A percentile compares a stretch with the other conserved stretches of the same genome.
Conservation (phyloP, 1,140 invertebrate species). For the Bicyclus anynana region DNA sequence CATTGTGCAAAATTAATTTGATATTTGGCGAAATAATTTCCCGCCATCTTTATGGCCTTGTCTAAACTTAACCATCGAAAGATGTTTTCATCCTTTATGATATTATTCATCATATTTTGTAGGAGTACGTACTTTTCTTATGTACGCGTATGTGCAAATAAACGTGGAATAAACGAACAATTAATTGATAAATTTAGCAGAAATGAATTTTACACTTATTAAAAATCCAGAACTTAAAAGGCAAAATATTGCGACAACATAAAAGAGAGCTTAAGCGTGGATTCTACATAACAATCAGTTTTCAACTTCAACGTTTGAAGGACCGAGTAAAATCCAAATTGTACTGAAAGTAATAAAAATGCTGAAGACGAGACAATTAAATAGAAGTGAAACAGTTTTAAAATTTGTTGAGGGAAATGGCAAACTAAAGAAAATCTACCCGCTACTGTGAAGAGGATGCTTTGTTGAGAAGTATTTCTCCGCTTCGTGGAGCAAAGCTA, state of each 20-base stretch:
- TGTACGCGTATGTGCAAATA: too few species aligned
- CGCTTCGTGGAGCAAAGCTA: not conserved
- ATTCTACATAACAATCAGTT: conserved; percentile 13
- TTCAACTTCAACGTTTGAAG: conserved; percentile 18
- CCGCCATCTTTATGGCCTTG: too few species aligned
- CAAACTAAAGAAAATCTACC: conserved; percentile 15
- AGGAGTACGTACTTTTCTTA: too few species aligned
- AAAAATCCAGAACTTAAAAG: not conserved
- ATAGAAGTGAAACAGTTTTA: conserved; percentile 24
- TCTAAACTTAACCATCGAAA: too few species aligned
- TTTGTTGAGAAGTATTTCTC: conserved; percentile 9
- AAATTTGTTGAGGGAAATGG: conserved; percentile 23
- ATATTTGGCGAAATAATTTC: too few species aligned
- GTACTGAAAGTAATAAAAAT: conserved; percentile 12
- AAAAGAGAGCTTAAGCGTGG: not conserved
- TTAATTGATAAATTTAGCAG: not conserved
- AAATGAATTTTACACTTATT: not conserved
- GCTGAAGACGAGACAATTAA: conserved; percentile 22
- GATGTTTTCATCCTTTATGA: too few species aligned
- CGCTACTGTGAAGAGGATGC: conserved; percentile 15
- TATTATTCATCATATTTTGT: too few species aligned
- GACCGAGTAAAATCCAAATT: conserved; percentile 8
- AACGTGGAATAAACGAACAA: not conserved
- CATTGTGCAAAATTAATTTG: too few species aligned
- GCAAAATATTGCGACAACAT: too few species aligned